Conservation (phyloP, 1,140 invertebrate species). For the Agraylea sexmaculata region DNA sequence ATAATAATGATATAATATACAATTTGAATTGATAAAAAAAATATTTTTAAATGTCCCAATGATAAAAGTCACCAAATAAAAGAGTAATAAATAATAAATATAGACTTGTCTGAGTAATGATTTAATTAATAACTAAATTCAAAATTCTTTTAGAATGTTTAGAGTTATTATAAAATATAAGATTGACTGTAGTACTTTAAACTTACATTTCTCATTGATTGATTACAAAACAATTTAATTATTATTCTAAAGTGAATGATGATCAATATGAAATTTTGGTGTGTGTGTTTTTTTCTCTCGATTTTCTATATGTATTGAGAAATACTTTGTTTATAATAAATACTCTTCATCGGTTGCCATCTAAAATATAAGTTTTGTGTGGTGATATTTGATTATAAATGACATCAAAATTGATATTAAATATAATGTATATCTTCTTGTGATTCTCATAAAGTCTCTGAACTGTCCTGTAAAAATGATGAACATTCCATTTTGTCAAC, state of each 20-base stretch:
- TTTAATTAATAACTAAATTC: not conserved
- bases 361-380: not conserved
- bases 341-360: too few species aligned
- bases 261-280: not conserved
- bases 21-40: not conserved
- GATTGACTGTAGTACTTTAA: constrained; percentile 3
- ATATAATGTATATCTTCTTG: not conserved
- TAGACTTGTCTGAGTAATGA: constrained; percentile 1
- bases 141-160: not conserved
- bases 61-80: not conserved
- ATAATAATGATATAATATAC: not conserved
- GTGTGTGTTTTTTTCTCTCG: not conserved
- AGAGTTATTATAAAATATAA: not conserved
- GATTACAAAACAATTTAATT: constrained; percentile 7
- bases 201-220: constrained; percentile 10
- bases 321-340: not conserved
- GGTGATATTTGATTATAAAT: not conserved
- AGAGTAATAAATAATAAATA: not conserved
- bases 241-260: not conserved
- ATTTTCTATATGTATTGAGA: not conserved
- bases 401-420: not conserved
- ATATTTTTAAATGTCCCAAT: not conserved
- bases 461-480: not conserved
- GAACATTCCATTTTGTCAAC: not conserved
- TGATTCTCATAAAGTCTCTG: not conserved